These are phyloP conservation scores for Oostethus manadensis DNA, from an alignment of 2,113 vertebrate species.

Conservation along the genomic window DNA sequence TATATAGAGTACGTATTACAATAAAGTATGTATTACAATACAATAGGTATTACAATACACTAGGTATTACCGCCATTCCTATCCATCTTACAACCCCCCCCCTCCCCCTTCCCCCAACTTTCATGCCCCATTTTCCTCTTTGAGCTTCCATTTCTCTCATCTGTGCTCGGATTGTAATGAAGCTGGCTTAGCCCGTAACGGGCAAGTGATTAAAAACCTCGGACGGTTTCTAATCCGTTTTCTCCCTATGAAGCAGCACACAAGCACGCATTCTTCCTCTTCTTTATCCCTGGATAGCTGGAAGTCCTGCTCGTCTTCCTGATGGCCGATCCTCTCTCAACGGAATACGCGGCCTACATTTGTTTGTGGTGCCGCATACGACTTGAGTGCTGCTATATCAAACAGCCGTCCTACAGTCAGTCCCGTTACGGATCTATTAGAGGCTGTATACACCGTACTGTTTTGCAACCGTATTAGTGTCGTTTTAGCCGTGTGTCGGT, in stretches of 20 bases:
- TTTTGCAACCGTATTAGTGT: too few relatives aligned
- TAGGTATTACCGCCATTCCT: too few relatives aligned
- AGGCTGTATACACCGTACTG: too few relatives aligned
- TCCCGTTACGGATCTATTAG: background rate
- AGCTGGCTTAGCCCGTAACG: constrained; percentile 32
- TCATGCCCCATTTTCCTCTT: constrained; percentile 7
- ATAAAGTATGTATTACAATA: too few relatives aligned
- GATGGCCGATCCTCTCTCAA: constrained; percentile 49
- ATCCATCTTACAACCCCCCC: constrained; percentile 12
- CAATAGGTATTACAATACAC: too few relatives aligned
- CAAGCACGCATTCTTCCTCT: constrained; percentile 12
- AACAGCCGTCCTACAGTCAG: constrained; percentile 12
- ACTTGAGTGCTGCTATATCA: constrained; percentile 16
- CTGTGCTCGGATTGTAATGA: constrained; percentile 29
- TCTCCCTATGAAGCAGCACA: constrained; percentile 16
- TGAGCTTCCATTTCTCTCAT: constrained; percentile 9
- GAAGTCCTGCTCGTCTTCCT: constrained; percentile 37
- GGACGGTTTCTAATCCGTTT: constrained; percentile 19
- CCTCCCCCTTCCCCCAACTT: constrained; percentile 17
- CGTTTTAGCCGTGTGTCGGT: too few relatives aligned
- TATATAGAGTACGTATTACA: too few relatives aligned
- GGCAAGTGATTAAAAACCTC: constrained; percentile 47
- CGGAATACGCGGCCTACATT: constrained; percentile 69
- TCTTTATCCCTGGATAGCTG: constrained; percentile 39
- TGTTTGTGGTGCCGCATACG: constrained; percentile 49